Conservation (phyloP, 2,113 vertebrate species). For the Elephas maximus region DNA sequence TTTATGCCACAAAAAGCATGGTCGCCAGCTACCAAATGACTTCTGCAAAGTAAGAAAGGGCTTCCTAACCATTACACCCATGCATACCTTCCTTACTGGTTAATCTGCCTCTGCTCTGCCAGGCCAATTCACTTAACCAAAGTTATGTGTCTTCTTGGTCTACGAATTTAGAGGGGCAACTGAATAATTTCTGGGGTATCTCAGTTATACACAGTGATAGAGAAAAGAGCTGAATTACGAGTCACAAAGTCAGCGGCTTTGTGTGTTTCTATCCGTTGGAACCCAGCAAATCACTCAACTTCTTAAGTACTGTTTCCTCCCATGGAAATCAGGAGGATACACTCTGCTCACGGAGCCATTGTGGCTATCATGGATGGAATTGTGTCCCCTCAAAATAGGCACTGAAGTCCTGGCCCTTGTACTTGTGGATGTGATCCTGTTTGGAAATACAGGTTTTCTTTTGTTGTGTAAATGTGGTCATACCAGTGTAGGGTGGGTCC, state of each 20-base stretch:
- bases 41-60: too few species aligned
- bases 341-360: not conserved
- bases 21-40: too few species aligned
- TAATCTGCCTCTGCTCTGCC: not conserved
- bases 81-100: too few species aligned
- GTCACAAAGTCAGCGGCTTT: not conserved
- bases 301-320: not conserved
- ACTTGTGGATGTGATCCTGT: too few species aligned
- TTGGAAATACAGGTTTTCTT: not conserved
- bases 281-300: not conserved
- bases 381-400: too few species aligned
- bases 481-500: too few species aligned
- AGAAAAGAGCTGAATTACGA: not conserved
- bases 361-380: too few species aligned
- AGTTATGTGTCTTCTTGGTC: not conserved
- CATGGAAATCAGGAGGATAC: not conserved
- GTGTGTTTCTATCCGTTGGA: not conserved
- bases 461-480: too few species aligned
- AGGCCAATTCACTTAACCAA: not conserved
- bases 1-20: too few species aligned
- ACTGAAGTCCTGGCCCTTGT: too few species aligned
- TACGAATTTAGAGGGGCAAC: not conserved
- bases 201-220: not conserved
- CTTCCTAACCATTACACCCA: too few species aligned
- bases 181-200: not conserved